Percentiles rank a stretch among this genome's conserved stretches.
Conservation (phyloP, 2,113 vertebrate species). For the Bubo scandiacus region DNA sequence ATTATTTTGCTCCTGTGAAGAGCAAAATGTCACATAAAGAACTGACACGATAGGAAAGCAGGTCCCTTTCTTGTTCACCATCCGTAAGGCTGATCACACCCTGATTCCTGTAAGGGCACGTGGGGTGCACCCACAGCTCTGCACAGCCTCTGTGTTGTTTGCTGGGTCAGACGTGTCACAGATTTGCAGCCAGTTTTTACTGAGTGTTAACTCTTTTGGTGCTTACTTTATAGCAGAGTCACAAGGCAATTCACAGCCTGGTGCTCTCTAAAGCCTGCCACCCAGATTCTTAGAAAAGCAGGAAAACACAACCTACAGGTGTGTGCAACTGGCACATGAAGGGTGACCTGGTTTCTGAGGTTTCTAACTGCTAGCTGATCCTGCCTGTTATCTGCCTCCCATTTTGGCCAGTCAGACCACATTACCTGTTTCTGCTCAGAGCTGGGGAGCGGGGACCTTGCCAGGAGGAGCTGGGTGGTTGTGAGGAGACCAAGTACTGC, state of each 20-base stretch:
- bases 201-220: background rate
- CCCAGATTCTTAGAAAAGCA: background rate
- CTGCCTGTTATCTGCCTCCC: background rate
- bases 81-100: background rate
- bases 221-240: background rate
- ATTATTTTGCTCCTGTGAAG: background rate
- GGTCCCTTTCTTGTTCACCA: background rate
- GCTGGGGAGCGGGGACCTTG: background rate
- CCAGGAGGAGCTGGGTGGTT: background rate
- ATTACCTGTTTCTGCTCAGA: background rate
- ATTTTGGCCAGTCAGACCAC: background rate
- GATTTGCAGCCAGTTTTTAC: background rate
- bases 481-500: background rate
- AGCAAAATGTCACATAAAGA: background rate
- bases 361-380: background rate
- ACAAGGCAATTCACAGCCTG: background rate
- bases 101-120: background rate
- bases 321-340: background rate
- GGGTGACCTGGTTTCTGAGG: background rate
- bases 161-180: rapidly evolving
- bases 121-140: background rate
- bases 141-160: background rate
- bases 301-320: background rate
- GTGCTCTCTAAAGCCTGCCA: background rate
- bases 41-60: background rate